These are phyloP conservation scores for Polietes domitor DNA, from an alignment of 2,888 invertebrate species.

Conservation along the genomic window DNA sequence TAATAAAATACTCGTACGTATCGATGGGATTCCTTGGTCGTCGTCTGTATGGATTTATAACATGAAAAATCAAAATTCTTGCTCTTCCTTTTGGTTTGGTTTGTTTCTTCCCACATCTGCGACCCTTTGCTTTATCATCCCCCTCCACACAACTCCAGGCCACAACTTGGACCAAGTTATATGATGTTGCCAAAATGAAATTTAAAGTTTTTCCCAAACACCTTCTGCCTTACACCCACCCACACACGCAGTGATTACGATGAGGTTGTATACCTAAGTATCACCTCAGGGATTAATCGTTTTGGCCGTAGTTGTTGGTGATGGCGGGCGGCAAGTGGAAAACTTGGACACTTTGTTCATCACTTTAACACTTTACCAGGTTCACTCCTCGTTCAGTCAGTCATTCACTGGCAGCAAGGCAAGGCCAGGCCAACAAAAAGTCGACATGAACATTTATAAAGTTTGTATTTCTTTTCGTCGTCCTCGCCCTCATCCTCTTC, in stretches of 20 bases:
- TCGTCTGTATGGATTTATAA: slow-evolving; percentile 38
- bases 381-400: background rate
- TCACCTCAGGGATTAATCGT: slow-evolving; percentile 66
- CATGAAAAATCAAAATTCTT: slow-evolving; percentile 58
- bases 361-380: slow-evolving; percentile 60
- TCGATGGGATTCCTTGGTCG: slow-evolving; percentile 46
- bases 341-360: slow-evolving; percentile 66
- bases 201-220: slow-evolving; percentile 24
- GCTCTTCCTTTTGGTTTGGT: no score
- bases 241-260: slow-evolving; percentile 57
- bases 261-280: slow-evolving; percentile 55
- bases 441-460: slow-evolving; percentile 45
- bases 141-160: no score
- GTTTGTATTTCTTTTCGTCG: no score
- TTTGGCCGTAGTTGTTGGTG: slow-evolving; percentile 40
- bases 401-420: background rate
- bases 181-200: slow-evolving; percentile 38
- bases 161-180: slow-evolving; percentile 12
- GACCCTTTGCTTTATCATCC: slow-evolving; percentile 23
- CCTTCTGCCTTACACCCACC: background rate
- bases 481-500: slow-evolving; percentile 1
- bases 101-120: slow-evolving; percentile 38
- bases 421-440: slow-evolving; percentile 33
- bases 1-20: slow-evolving; percentile 49
- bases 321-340: slow-evolving; percentile 36